A percentile compares a stretch with the other conserved stretches of the same genome.
phyloP scores from a whole-genome alignment of 2,888 invertebrate genomes.

The Boloria euphrosyne region DNA sequence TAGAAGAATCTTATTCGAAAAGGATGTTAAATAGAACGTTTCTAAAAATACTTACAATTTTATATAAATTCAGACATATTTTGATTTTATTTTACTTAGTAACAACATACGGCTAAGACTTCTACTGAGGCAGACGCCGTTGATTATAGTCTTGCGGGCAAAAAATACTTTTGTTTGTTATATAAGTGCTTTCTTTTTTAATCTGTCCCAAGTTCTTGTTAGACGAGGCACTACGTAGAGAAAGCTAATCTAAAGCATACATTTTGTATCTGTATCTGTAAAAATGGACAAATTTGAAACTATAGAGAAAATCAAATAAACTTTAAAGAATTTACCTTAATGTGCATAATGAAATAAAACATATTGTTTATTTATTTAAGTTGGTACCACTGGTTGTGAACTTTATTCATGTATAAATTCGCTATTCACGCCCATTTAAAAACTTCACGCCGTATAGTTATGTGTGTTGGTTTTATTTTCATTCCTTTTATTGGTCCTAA shows the following conservation, averaged over 20 bases:
- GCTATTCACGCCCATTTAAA: too few species aligned
- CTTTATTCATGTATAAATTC: too few species aligned
- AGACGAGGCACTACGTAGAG: constrained; percentile 10
- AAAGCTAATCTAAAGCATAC: background rate
- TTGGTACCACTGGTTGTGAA: too few species aligned
- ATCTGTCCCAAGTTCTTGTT: constrained; percentile 9
- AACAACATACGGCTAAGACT: background rate
- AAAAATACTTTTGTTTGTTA: constrained; percentile 15
- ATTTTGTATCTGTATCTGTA: background rate
- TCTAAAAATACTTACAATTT: background rate
- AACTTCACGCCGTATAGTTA: constrained; percentile 13
- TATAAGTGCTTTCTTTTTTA: constrained; percentile 11
- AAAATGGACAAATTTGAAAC: too few species aligned
- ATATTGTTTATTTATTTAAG: too few species aligned
- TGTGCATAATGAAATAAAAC: too few species aligned
- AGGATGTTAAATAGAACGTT: background rate
- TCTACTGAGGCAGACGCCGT: constrained; percentile 6
- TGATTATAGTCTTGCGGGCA: too few species aligned
- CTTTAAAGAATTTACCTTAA: too few species aligned
- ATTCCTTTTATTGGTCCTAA: constrained; percentile 50
- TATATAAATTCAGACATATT: background rate
- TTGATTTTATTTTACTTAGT: constrained; percentile 9
- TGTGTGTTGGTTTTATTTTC: constrained; percentile 38
- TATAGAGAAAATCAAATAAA: too few species aligned
- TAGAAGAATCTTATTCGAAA: too few species aligned